Percentiles rank a stretch among this genome's conserved stretches.
Conservation (phyloP, 2,113 vertebrate genomes). For the Zingel zingel region DNA sequence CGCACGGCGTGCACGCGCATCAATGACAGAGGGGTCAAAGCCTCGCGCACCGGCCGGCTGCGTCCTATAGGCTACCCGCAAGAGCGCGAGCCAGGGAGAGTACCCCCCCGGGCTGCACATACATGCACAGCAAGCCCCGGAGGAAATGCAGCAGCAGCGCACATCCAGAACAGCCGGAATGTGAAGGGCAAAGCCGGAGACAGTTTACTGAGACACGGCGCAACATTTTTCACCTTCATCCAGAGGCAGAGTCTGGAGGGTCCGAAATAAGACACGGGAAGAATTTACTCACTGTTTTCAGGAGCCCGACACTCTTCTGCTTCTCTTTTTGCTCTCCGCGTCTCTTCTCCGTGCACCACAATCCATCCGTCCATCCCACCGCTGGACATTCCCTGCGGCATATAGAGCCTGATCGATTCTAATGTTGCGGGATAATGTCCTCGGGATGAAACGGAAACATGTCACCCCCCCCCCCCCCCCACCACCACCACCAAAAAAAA, state of each 20-base stretch:
- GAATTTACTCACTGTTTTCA: conserved; percentile 79
- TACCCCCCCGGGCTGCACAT: background rate
- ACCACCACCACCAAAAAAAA: background rate
- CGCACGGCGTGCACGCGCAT: conserved; percentile 71
- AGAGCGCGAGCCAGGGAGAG: conserved; percentile 26
- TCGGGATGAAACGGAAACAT: conserved; percentile 63
- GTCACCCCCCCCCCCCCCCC: conserved; percentile 3
- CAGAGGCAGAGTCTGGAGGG: background rate
- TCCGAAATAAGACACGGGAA: conserved; percentile 17
- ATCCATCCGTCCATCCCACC: conserved; percentile 76
- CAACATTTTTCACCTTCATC: conserved; percentile 69
- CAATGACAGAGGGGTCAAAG: conserved; percentile 88
- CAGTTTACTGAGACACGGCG: conserved; percentile 62
- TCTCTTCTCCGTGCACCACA: conserved; percentile 70
- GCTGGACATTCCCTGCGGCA: conserved; percentile 79
- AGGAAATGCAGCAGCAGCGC: conserved; percentile 42
- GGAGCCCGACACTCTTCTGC: conserved; percentile 70
- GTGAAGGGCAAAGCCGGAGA: conserved; percentile 82
- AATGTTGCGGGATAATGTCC: conserved; percentile 66
- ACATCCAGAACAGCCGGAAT: conserved; percentile 42
- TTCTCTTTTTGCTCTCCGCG: conserved; percentile 67
- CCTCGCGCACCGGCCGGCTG: conserved; percentile 71
- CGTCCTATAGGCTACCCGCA: conserved; percentile 21
- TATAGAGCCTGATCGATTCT: conserved; percentile 61
- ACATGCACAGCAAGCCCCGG: conserved; percentile 15